These are phyloP conservation scores for Cardiocondyla obscurior DNA, from an alignment of 1,140 invertebrate species.

Conservation along the genomic window DNA sequence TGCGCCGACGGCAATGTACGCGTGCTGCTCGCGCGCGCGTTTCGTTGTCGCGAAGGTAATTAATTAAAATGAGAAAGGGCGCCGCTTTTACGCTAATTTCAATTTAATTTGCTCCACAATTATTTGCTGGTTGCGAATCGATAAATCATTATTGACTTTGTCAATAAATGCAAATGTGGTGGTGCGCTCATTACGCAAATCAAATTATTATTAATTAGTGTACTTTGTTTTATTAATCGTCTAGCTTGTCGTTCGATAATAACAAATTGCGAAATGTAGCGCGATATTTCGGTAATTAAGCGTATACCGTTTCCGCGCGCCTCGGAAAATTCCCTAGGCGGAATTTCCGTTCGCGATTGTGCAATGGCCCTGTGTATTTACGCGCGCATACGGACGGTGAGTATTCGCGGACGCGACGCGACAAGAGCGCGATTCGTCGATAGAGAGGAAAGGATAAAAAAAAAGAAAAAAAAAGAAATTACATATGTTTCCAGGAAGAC, in stretches of 20 bases:
- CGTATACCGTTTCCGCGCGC: constrained; percentile 19
- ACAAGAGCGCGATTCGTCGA: background rate
- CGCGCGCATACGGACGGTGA: background rate
- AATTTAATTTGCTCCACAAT: constrained; percentile 56
- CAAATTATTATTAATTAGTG: constrained; percentile 58
- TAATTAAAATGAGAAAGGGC: constrained; percentile 56
- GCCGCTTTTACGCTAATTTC: constrained; percentile 53
- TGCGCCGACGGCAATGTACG: background rate
- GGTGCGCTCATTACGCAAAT: constrained; percentile 58
- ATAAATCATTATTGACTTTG: constrained; percentile 59
- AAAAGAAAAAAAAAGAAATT: background rate
- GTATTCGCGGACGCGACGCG: background rate
- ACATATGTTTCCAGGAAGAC: constrained; percentile 25
- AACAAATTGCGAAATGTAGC: constrained; percentile 57
- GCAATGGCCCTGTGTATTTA: too few relatives aligned
- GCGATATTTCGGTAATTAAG: constrained; percentile 57
- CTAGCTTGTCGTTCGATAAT: constrained; percentile 54
- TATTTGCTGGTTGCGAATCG: constrained; percentile 53
- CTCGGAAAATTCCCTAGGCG: constrained; percentile 34
- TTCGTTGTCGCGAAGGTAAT: constrained; percentile 53
- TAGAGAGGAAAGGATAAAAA: too few relatives aligned
- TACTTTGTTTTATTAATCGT: constrained; percentile 59
- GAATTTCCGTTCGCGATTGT: background rate
- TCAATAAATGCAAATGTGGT: constrained; percentile 57
- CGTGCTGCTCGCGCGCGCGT: background rate